Evolutionary conservation across 2,888 invertebrate species (phyloP), one percentile per base, ranked within the genome.

Genomic region (Gonocerus acuteangulatus): DNA sequence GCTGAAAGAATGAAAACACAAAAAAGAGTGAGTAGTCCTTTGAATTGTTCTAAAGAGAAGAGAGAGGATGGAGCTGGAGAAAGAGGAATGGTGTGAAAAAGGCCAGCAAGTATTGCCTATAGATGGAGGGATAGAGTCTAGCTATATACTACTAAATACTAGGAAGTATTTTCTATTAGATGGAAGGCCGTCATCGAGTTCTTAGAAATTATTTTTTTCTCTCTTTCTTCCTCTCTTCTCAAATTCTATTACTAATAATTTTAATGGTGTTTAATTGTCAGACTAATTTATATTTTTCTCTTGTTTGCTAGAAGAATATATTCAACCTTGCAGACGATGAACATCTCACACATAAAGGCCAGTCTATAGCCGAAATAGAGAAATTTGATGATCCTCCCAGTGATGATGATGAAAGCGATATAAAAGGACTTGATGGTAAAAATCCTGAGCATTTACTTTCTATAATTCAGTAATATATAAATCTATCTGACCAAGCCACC

Each of bases 241-340:
- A n/a, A n/a, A n/a, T n/a, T n/a, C n/a, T n/a, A n/a, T n/a, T n/a
- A n/a, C 4, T 4, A 4, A 9, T 39, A n/a, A 39, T 9, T 39
- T 9, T 4, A 9, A 9, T 9, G 39, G 3, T 39, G 39, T 4
- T 9, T 39, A 9, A 9, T 13, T 13, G n/a, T n/a, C 4, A 42
- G 2, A 34, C 47, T 13, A 54, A 16, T 42, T 13, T 51, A 51
- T 62, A n/a, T n/a, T n/a, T n/a, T n/a, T n/a, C n/a, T n/a, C n/a
- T n/a, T n/a, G n/a, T n/a, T n/a, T 0, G 19, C 15, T 45, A 4
- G 1, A 13, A 49, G 4, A 32, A 2, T 45, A 2, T 19, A 45
- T 95, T 85, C 69, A 92, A 91, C 73, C 75, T 95, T 48, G 91
- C 89, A 58, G 92, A 93, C 70, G 90, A 92, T 69, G 93, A 93